Conservation (phyloP, 2,113 vertebrate species). For the Pithys albifrons region DNA sequence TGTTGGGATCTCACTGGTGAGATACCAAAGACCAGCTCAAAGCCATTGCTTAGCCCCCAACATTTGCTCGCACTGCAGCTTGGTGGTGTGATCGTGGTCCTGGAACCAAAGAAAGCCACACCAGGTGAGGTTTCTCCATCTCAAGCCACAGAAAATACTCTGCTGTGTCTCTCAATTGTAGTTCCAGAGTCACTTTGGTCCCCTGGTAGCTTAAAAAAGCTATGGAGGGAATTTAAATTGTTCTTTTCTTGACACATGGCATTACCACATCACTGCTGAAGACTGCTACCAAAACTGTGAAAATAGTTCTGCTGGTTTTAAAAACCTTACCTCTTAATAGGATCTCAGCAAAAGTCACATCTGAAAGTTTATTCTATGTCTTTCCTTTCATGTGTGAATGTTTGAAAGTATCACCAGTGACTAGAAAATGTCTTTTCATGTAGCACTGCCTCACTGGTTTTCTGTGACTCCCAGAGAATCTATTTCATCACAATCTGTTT, state of each 20-base stretch:
- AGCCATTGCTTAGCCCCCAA: neutral
- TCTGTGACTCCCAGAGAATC: neutral
- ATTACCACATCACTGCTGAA: neutral
- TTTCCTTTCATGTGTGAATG: neutral
- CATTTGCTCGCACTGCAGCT: fast-evolving
- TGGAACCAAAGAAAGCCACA: fast-evolving
- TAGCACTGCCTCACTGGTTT: neutral
- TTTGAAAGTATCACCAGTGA: neutral
- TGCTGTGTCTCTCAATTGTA: fast-evolving
- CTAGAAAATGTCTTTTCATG: neutral
- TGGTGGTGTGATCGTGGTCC: fast-evolving
- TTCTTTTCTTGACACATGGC: neutral
- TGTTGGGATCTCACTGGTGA: neutral
- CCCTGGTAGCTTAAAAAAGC: neutral
- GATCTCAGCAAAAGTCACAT: neutral
- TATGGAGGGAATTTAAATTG: neutral
- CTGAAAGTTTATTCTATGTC: neutral
- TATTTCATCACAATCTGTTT: neutral
- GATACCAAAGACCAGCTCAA: neutral
- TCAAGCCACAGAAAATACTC: neutral
- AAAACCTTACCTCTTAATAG: neutral
- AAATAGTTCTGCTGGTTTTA: neutral
- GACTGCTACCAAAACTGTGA: neutral
- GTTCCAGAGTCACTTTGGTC: neutral
- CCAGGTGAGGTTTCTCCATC: neutral